Base-by-base conservation (phyloP, 37 sponge, comb jelly and placozoan species). In the Chondrilla cf. caribensis region DNA sequence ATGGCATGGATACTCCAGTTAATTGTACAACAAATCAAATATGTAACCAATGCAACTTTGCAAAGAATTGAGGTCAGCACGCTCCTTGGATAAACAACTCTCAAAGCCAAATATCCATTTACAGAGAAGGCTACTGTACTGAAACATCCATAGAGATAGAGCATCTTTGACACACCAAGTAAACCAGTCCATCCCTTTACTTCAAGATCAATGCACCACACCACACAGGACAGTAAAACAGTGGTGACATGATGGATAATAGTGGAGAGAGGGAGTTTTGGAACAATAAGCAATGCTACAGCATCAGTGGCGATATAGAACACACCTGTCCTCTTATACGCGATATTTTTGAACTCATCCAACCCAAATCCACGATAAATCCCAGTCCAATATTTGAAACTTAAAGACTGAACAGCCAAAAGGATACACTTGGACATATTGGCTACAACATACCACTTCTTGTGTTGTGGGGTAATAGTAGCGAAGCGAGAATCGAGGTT, bases 371-470 rank as follows among this genome's bases (percentile, higher is more conserved):
- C 60, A 24, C 78, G 38, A 68, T 86, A 83, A 3, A 75, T 3
- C 35, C 82, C 87, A 7, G 32, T 42, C 87, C 89, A 86, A 43
- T 84, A 94, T 21, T 70, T 75, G 35, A 29, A 25, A 65, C 89
- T 90, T 0, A 84, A 8, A 9, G 84, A 33, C 54, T 85, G 43
- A 21, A 70, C 8, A 15, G 64, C 89, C 28, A 94, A 79, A 42
- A 88, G 81, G 28, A 90, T 54, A 32, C 89, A 41, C 71, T 94
- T 94, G 41, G 82, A 80, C 25, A 94, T 24, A 77, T 94, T 94
- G 24, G 89, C 95, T 4, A 91, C 82, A 28, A 94, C 92, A 71
- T 94, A 94, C 89, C 92, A 86, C 62, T 94, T 88, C 85, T 94
- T 94, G 78, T 94, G 95, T 4, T 77, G 14, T 38, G 95, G 95